A percentile compares a stretch with the other conserved stretches of the same genome.
Evolutionary conservation across 2,113 vertebrate genomes (phyloP).

Genomic region (Ciconia boyciana): DNA sequence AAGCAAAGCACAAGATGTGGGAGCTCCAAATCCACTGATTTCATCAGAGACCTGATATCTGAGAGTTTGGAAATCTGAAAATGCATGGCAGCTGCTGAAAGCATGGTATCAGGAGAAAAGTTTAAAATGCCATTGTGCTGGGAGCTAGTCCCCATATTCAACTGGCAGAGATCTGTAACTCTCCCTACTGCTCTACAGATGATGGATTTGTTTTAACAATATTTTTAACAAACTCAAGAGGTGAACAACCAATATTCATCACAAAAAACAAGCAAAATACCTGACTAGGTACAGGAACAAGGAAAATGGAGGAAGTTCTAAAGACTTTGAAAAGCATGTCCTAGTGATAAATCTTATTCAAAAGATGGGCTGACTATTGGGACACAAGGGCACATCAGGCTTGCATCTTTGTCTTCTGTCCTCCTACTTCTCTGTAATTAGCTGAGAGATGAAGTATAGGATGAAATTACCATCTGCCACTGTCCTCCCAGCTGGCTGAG

Average conservation of each 20-base stretch:
- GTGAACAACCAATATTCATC: background rate
- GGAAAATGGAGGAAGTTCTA: background rate
- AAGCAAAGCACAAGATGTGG: background rate
- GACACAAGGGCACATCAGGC: background rate
- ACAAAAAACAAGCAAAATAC: background rate
- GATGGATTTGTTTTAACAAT: background rate
- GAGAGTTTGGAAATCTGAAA: background rate
- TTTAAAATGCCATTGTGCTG: background rate
- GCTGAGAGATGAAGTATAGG: background rate
- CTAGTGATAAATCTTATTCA: background rate
- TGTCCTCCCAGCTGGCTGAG: background rate
- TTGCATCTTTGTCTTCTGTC: background rate
- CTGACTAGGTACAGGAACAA: background rate
- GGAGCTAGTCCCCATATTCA: background rate
- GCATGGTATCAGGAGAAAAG: background rate
- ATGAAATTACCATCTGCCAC: background rate
- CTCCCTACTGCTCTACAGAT: background rate
- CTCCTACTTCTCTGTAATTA: background rate
- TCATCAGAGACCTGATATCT: background rate
- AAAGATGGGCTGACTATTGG: background rate
- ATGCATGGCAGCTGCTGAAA: background rate
- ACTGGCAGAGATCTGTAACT: background rate
- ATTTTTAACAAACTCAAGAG: background rate
- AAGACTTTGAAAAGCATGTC: background rate
- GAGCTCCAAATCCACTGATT: background rate